A percentile compares a stretch with the other conserved stretches of the same genome.
These are phyloP conservation scores for Tigriopus japonicus DNA, from an alignment of 1,140 invertebrate species.

Conservation along the genomic window DNA sequence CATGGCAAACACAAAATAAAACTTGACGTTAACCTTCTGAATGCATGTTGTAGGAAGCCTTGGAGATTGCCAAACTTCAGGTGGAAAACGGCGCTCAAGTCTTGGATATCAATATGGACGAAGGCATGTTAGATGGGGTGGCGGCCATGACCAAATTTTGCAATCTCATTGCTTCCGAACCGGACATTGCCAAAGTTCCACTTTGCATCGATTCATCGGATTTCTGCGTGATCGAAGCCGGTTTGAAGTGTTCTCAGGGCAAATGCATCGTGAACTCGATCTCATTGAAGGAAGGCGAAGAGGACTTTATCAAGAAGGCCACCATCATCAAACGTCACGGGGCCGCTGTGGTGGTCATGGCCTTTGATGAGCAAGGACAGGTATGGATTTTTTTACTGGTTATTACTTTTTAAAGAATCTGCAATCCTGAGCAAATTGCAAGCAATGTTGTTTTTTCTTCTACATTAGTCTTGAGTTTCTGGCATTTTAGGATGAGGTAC, in stretches of 20 bases:
- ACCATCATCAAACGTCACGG: conserved; percentile 30
- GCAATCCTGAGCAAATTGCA: too few relatives aligned
- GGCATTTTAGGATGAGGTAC: too few relatives aligned
- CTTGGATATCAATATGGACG: conserved; percentile 44
- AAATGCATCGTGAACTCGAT: conserved; percentile 42
- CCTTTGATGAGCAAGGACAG: conserved; percentile 37
- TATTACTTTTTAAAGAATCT: too few relatives aligned
- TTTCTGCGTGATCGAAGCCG: conserved; percentile 31
- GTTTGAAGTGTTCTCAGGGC: conserved; percentile 38
- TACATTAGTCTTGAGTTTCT: too few relatives aligned
- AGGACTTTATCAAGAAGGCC: conserved; percentile 33
- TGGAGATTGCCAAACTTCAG: conserved; percentile 36
- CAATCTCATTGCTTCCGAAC: conserved; percentile 35
- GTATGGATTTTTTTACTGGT: too few relatives aligned
- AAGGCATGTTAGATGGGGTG: conserved; percentile 39
- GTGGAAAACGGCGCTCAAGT: conserved; percentile 43
- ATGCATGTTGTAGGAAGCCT: conserved; percentile 28
- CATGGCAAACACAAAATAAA: not conserved
- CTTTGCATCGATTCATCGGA: conserved; percentile 35
- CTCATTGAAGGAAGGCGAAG: conserved; percentile 36
- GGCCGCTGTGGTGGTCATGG: conserved; percentile 39
- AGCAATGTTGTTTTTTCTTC: too few relatives aligned
- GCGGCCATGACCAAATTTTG: conserved; percentile 38
- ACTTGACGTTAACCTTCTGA: too few relatives aligned
- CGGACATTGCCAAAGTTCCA: conserved; percentile 31